Percentiles rank a stretch among this genome's conserved stretches.
Evolutionary conservation across 1,140 invertebrate species (phyloP).

Genomic region (Diabrotica virgifera): DNA sequence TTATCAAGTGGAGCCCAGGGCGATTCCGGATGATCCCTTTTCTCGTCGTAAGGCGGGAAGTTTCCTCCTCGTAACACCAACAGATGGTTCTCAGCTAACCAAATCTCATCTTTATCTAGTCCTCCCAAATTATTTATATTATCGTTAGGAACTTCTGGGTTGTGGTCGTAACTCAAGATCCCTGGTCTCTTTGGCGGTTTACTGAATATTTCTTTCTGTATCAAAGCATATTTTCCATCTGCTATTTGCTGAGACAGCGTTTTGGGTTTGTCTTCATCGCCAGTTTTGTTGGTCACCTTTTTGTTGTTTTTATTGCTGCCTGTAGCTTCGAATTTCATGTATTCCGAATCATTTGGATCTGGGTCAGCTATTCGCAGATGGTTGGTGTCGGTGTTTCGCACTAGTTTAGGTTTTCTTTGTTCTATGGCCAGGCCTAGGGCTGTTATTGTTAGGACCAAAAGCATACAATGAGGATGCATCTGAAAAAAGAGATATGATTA

Average conservation of each 20-base stretch:
- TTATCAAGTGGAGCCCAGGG: constrained; percentile 78
- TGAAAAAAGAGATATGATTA: constrained; percentile 15
- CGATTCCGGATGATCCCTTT: constrained; percentile 36
- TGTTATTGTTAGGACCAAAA: constrained; percentile 10
- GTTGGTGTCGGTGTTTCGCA: constrained; percentile 61
- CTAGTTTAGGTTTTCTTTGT: constrained; percentile 40
- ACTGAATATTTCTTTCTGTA: constrained; percentile 78
- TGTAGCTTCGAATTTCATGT: constrained; percentile 47
- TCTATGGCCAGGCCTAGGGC: constrained; percentile 12
- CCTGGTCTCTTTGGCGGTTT: constrained; percentile 68
- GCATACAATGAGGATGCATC: constrained; percentile 12
- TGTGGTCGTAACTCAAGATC: constrained; percentile 73
- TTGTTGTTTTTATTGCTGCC: constrained; percentile 57
- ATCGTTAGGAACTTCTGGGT: constrained; percentile 75
- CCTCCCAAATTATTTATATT: constrained; percentile 76
- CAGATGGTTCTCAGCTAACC: constrained; percentile 84
- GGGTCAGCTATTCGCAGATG: constrained; percentile 51
- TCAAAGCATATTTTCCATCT: constrained; percentile 84
- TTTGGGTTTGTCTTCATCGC: constrained; percentile 72
- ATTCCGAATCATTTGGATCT: constrained; percentile 45
- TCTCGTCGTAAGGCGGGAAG: constrained; percentile 55
- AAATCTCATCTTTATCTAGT: constrained; percentile 79
- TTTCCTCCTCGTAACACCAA: constrained; percentile 76
- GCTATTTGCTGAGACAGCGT: constrained; percentile 80
- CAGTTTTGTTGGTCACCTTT: constrained; percentile 48